Conservation (phyloP, 1,140 invertebrate species). For the Drosophila oshimai region DNA sequence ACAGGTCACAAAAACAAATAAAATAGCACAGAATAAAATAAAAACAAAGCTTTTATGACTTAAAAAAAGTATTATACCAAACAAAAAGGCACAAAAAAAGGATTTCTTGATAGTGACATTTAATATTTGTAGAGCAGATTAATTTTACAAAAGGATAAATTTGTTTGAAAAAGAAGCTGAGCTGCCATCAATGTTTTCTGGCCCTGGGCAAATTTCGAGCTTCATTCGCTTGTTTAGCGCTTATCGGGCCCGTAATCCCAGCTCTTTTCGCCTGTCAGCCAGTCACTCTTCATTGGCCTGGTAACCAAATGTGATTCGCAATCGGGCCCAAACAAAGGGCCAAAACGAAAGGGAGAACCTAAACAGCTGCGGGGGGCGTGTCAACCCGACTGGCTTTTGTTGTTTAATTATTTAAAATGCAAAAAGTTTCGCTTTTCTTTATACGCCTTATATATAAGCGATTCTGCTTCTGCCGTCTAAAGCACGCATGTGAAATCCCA, state of each 20-base stretch:
- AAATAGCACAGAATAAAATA: too few species aligned
- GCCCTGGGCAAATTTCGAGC: constrained; percentile 32
- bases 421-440: constrained; percentile 44
- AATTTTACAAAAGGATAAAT: background rate
- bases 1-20: too few species aligned
- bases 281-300: constrained; percentile 52
- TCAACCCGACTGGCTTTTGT: constrained; percentile 14
- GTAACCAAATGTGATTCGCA: constrained; percentile 28
- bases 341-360: background rate
- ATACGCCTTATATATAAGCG: too few species aligned
- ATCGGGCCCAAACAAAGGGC: constrained; percentile 1
- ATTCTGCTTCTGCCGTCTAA: constrained; percentile 32
- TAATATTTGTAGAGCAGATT: background rate
- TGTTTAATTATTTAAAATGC: constrained; percentile 77
- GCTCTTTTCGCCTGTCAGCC: constrained; percentile 24
- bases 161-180: background rate
- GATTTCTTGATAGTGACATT: background rate
- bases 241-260: constrained; percentile 61
- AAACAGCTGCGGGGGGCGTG: background rate
- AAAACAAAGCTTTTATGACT: too few species aligned
- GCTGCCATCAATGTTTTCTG: background rate
- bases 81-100: background rate
- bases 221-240: constrained; percentile 69
- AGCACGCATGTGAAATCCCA: constrained; percentile 71
- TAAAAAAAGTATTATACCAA: too few species aligned